These are phyloP conservation scores for Saxidomus purpurata DNA, from an alignment of 1,140 invertebrate genomes.

Conservation along the genomic window DNA sequence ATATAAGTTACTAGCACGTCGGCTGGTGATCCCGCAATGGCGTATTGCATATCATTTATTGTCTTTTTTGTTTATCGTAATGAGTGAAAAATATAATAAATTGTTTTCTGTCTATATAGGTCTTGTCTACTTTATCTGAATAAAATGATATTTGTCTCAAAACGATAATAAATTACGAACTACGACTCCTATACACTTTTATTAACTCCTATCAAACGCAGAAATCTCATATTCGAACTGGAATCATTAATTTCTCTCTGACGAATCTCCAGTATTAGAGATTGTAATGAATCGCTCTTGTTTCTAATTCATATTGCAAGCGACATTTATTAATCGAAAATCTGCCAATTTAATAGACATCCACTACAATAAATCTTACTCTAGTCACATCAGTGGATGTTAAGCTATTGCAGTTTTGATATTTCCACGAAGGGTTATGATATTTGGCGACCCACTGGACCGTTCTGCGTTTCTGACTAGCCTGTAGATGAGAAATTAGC, in stretches of 20 bases:
- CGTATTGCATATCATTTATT: no score
- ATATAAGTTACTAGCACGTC: no score
- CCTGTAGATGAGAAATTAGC: background rate
- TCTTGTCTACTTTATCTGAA: no score
- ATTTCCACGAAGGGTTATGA: constrained; percentile 39
- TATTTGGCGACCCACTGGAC: background rate
- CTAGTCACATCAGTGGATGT: background rate
- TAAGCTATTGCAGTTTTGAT: constrained; percentile 15
- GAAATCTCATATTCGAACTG: constrained; percentile 3
- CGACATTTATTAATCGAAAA: constrained; percentile 66
- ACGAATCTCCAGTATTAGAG: background rate
- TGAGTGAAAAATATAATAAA: no score
- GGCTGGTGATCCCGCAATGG: no score
- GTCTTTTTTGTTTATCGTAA: no score
- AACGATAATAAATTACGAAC: constrained; percentile 2
- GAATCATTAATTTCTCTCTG: background rate
- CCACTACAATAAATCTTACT: constrained; percentile 27
- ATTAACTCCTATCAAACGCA: constrained; percentile 7
- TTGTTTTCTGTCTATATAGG: no score
- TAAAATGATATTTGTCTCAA: no score
- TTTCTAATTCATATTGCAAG: constrained; percentile 45
- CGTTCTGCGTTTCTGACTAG: background rate
- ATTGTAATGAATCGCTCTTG: constrained; percentile 25
- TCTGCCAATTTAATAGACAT: constrained; percentile 62
- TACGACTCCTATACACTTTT: constrained; percentile 1